Evolutionary conservation across 2,888 invertebrate genomes (phyloP).

Genomic region (Himalopsyche tibetana): DNA sequence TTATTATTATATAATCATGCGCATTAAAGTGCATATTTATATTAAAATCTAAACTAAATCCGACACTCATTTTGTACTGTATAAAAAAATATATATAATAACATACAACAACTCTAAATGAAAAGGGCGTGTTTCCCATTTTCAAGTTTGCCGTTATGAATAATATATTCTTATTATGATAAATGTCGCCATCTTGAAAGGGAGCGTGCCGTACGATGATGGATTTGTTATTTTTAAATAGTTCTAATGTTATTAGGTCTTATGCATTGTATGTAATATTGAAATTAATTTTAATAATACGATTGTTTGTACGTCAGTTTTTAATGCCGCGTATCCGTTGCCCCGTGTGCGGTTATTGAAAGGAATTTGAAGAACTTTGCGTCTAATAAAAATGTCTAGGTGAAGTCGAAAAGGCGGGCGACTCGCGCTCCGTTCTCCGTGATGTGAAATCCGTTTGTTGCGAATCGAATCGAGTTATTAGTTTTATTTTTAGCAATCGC

Average conservation of each 20-base stretch:
- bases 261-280: conserved; percentile 59
- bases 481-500: conserved; percentile 37
- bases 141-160: conserved; percentile 41
- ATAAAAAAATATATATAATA: conserved; percentile 39
- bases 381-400: conserved; percentile 37
- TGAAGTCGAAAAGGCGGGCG: conserved; percentile 39
- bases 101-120: conserved; percentile 38
- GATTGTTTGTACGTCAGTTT: conserved; percentile 45
- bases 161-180: conserved; percentile 44
- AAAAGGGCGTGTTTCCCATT: conserved; percentile 39
- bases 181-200: conserved; percentile 39
- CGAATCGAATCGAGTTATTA: conserved; percentile 35
- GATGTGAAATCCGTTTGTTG: conserved; percentile 24
- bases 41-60: conserved; percentile 47
- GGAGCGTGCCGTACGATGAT: conserved; percentile 48
- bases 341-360: conserved; percentile 13
- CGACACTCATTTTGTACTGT: conserved; percentile 46
- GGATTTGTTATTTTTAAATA: conserved; percentile 64
- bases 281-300: conserved; percentile 51
- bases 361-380: conserved; percentile 37
- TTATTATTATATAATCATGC: conserved; percentile 41
- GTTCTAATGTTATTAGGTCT: conserved; percentile 62
- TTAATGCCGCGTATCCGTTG: conserved; percentile 22
- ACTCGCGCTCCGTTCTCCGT: conserved; percentile 25
- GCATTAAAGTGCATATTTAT: conserved; percentile 45